Evolutionary conservation across 2,113 vertebrate genomes (phyloP), one percentile per base, ranked within the genome.

Genomic region (Carassius auratus): DNA sequence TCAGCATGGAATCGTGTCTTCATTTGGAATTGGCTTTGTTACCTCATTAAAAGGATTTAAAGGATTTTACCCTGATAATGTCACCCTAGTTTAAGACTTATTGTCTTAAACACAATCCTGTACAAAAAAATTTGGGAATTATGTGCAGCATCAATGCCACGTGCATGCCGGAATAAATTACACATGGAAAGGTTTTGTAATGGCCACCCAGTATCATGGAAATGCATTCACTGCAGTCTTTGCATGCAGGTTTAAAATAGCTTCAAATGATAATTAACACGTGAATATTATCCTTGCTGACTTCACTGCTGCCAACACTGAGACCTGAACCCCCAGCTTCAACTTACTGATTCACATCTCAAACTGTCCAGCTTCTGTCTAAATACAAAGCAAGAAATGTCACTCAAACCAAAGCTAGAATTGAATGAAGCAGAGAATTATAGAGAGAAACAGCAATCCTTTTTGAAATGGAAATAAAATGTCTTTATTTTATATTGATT

Each of bases 401-500:
- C 69, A 69, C 66, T 33, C 30, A 78, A 88, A 42, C 71, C n/a
- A 50, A 75, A 26, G n/a, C 57, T 45, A 76, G 26, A 73, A 68
- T 61, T 52, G 23, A 64, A 48, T 5, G 10, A 80, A 77, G 42
- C 4, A 14, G 19, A 4, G 13, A 62, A 23, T 21, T 38, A 80
- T n/a, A 14, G 61, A 52, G 8, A 15, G 59, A 69, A 62, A 90
- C 59, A 84, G 1, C 7, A 57, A 36, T 23, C 17, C 62, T 36
- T 2, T 83, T 71, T 80, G 38, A 45, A 81, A 64, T 94, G 92
- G 92, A 94, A 94, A 94, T 94, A 94, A 93, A 93, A 94, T 93
- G 93, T 91, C 90, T 95, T 95, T 94, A 95, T 95, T 95, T 93
- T 92, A 95, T 94, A 95, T 91, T 86, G 91, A 94, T 94, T 94